A percentile compares a stretch with the other conserved stretches of the same genome.
Conservation (phyloP, 1,140 invertebrate species). For the Drosophila orosa region DNA sequence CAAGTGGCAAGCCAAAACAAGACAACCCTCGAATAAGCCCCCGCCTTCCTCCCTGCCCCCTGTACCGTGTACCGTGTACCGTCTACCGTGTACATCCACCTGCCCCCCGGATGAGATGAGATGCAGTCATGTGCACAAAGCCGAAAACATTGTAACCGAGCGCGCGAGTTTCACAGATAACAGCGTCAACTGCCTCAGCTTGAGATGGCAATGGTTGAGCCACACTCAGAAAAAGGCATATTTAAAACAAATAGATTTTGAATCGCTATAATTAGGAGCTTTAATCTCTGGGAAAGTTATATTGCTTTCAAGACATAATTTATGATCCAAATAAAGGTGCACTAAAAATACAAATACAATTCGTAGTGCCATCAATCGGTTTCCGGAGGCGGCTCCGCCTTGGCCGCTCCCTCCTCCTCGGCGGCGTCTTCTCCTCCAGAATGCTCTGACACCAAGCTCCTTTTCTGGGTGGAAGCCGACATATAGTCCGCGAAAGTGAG, state of each 20-base stretch:
- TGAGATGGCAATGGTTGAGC: slow-evolving; percentile 18
- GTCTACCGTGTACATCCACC: background rate
- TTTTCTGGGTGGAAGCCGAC: slow-evolving; percentile 21
- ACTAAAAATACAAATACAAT: background rate
- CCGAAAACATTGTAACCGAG: slow-evolving; percentile 69
- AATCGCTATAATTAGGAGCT: background rate
- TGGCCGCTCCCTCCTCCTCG: background rate
- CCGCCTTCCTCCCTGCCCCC: background rate
- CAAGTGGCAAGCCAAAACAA: slow-evolving; percentile 81
- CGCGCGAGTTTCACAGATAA: slow-evolving; percentile 70
- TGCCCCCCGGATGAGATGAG: slow-evolving; percentile 32
- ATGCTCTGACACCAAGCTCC: slow-evolving; percentile 8
- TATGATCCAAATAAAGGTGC: background rate
- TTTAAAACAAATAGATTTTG: background rate
- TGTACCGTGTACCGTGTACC: background rate
- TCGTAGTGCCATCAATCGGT: background rate
- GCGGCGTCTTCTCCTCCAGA: background rate
- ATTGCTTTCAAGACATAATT: background rate
- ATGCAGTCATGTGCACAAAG: slow-evolving; percentile 77
- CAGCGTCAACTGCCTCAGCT: slow-evolving; percentile 35
- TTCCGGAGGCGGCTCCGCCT: slow-evolving; percentile 3
- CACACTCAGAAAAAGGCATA: slow-evolving; percentile 8
- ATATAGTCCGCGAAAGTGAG: slow-evolving; percentile 69
- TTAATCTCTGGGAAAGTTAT: too few relatives aligned
- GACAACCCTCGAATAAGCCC: slow-evolving; percentile 23